Evolutionary conservation across 2,888 invertebrate genomes (phyloP), one percentile per base, ranked within the genome.

Genomic region (Petrophora chlorosata): DNA sequence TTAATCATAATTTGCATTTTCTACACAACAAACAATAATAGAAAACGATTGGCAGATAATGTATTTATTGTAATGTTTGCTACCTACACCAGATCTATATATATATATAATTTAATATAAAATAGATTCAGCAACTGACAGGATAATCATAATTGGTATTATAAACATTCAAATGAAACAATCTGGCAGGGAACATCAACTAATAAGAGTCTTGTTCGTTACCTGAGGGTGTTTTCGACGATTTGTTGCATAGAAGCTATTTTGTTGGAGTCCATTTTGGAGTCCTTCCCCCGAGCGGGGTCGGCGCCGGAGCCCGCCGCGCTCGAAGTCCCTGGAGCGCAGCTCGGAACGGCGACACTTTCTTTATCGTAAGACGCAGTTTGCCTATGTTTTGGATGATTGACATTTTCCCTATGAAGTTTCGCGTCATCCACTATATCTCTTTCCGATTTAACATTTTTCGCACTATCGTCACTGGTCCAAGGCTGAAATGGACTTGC

Each of bases 211-310:
- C 22, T 19, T 25, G 34, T 50, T 68, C 51, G 46, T 67, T 88
- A 93, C 93, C 93, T 92, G 71, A 93, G 90, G 70, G 92, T 91
- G 74, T 92, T 92, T 74, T 93, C 93, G 61, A 93, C 92, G 75
- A 93, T 91, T 74, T 92, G 91, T 63, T 92, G 92, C 85, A 93
- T 92, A 55, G 89, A 89, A 70, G 85, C 79, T 73, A 89, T 79
- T 82, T 87, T 88, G 64, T 70, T 76, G 17, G 85, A 77, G 76
- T 90, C 90, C 90, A 91, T 90, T 59, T 79, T 83, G 63, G 85
- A 72, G 69, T 83, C 86, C 60, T 72, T 74, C 58, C 60, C 70
- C 63, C 65, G 72, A 45, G 71, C 59, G 56, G 79, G 63, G 55
- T 76, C 79, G 59, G 69, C 65, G 65, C 76, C 76, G 58, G 81